Percentiles rank a stretch among this genome's conserved stretches.
Conservation (phyloP, 2,888 invertebrate genomes). For the Oxystoma pomonae region DNA sequence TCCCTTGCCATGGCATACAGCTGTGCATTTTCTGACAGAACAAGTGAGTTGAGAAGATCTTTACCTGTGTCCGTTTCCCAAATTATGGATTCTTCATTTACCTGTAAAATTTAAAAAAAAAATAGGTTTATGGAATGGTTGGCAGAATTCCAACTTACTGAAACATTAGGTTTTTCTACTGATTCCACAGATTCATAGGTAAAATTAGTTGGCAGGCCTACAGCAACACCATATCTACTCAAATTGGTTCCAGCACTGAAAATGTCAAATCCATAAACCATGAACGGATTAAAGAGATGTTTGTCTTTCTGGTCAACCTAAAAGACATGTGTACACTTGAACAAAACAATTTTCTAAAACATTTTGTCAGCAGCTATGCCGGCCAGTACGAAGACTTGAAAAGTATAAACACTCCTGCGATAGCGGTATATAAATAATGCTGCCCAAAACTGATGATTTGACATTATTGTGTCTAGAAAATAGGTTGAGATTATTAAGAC, state of each 20-base stretch:
- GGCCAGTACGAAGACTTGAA: no score
- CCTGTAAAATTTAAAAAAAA: constrained; percentile 43
- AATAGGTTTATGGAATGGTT: neutral
- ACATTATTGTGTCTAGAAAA: no score
- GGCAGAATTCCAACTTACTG: constrained; percentile 39
- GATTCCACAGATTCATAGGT: constrained; percentile 54
- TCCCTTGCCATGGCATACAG: constrained; percentile 77
- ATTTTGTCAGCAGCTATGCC: no score
- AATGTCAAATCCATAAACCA: constrained; percentile 68
- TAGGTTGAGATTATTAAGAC: no score
- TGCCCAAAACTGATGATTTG: no score
- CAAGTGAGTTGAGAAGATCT: constrained; percentile 60
- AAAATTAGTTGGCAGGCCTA: constrained; percentile 75
- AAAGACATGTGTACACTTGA: no score
- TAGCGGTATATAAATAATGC: no score
- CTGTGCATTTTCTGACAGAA: constrained; percentile 74
- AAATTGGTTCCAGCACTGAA: constrained; percentile 60
- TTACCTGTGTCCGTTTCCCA: constrained; percentile 62
- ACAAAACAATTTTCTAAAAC: no score
- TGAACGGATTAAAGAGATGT: constrained; percentile 60
- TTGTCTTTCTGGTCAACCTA: constrained; percentile 49
- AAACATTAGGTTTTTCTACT: constrained; percentile 57
- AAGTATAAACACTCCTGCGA: no score
- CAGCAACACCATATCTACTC: constrained; percentile 56
- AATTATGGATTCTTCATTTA: constrained; percentile 59